Evolutionary conservation across 2,797 vertebrate species (phyloP), one percentile per base, ranked within the genome.

Genomic region (Nothura maculosa): DNA sequence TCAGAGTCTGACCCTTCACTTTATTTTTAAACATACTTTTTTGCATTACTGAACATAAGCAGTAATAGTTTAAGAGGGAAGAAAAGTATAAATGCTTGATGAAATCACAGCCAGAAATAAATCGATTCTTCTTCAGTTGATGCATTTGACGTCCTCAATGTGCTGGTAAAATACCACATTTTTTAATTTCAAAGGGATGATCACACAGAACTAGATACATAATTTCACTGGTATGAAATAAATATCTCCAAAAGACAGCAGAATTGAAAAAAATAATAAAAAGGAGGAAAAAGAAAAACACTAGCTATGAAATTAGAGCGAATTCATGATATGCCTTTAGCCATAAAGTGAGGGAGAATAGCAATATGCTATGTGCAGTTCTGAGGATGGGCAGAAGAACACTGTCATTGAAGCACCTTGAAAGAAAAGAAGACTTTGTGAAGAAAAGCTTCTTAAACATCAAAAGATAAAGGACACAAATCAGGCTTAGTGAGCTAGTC

Each of bases 21-120:
- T 89, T 96, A 95, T 95, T 95, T 96, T 95, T 94, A 89, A 91
- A 95, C 73, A 87, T 27, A 43, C 4, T 76, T 90, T 93, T 88
- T 89, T 79, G 20, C 55, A 85, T 94, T 94, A n/a, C n/a, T 92
- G 43, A 58, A 78, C 38, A 93, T 27, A 74, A 87, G 27, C 36
- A 91, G 52, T 36, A 74, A 67, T 38, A 61, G 72, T 58, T 90
- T 67, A 77, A 91, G 47, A 22, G 47, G 24, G 48, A 24, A 62
- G 61, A 42, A 83, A 38, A 1, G 6, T 48, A 43, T 52, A 54
- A 25, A 90, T 79, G 32, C 55, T 69, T 81, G 21, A 89, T 34
- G 28, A 93, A 91, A 81, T 38, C 24, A 66, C 52, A 34, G 61
- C 25, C 82, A 80, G 16, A 47, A 90, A 60, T 75, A 42, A 42